Evolutionary conservation across 2,888 invertebrate species (phyloP).

Genomic region (Ophraella communa): DNA sequence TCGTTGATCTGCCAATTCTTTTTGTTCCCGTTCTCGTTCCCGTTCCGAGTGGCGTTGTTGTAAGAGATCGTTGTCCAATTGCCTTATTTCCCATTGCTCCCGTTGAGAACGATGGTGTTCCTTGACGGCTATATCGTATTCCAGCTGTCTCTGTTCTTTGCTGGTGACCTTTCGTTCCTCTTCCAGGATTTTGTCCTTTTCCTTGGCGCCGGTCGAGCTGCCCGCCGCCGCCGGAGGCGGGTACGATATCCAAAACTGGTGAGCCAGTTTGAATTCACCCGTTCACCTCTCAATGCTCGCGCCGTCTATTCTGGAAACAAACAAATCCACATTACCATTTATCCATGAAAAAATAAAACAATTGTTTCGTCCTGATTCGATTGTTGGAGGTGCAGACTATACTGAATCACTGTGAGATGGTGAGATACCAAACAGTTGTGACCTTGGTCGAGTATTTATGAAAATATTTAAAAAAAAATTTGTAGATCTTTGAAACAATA

Average conservation of each 20-base stretch:
- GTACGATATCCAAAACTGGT: slow-evolving; percentile 86
- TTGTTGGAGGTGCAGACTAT: neutral
- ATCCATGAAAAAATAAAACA: neutral
- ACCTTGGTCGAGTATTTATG: neutral
- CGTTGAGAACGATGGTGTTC: slow-evolving; percentile 66
- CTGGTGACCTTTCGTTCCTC: slow-evolving; percentile 65
- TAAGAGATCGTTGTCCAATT: slow-evolving; percentile 67
- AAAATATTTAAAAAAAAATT: too few species aligned
- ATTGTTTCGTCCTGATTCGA: neutral
- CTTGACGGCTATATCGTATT: slow-evolving; percentile 69
- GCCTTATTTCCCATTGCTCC: slow-evolving; percentile 67
- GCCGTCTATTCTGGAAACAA: neutral
- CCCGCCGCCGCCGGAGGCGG: slow-evolving; percentile 81
- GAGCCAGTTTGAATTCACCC: slow-evolving; percentile 73
- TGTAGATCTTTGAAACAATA: neutral
- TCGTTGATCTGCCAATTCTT: slow-evolving; percentile 61
- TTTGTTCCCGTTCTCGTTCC: slow-evolving; percentile 66
- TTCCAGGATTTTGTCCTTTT: slow-evolving; percentile 63
- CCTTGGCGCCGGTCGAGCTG: slow-evolving; percentile 66
- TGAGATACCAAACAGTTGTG: neutral
- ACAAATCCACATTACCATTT: too few species aligned
- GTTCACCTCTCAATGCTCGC: slow-evolving; percentile 1
- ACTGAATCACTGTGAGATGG: neutral
- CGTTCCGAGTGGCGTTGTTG: slow-evolving; percentile 68
- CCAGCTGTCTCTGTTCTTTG: slow-evolving; percentile 68